These are phyloP conservation scores for Drosophila melanocephala DNA, from an alignment of 2,888 invertebrate species.

Conservation along the genomic window DNA sequence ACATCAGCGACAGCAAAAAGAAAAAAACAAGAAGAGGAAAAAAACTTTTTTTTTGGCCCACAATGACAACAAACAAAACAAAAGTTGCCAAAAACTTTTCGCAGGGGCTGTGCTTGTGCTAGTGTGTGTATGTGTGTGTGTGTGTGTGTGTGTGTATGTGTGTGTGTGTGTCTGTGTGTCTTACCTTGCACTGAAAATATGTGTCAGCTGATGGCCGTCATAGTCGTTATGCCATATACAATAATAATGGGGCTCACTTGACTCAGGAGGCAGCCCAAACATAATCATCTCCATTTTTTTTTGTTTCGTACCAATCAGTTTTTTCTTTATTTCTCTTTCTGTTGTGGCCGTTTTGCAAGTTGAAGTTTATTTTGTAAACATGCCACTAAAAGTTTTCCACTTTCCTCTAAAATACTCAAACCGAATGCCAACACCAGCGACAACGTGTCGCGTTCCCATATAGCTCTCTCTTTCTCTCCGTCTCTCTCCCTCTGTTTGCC, in stretches of 20 bases:
- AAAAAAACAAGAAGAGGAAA: constrained; percentile 38
- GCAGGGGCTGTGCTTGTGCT: constrained; percentile 7
- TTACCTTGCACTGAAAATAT: constrained; percentile 70
- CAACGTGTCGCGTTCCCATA: constrained; percentile 53
- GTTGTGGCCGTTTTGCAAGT: constrained; percentile 62
- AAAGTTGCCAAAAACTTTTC: constrained; percentile 63
- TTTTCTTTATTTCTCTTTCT: constrained; percentile 55
- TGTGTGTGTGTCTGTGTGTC: constrained; percentile 20
- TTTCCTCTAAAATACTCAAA: constrained; percentile 80
- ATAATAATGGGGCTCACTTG: constrained; percentile 42
- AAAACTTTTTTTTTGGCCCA: constrained; percentile 49
- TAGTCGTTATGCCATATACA: constrained; percentile 52
- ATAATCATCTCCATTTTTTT: constrained; percentile 58
- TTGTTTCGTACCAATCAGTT: constrained; percentile 64
- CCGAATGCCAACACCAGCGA: constrained; percentile 77
- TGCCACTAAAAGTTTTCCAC: constrained; percentile 81
- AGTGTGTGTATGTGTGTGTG: constrained; percentile 11
- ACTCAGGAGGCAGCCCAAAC: constrained; percentile 41
- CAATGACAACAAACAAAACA: constrained; percentile 75
- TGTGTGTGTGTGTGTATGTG: constrained; percentile 9
- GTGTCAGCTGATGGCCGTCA: constrained; percentile 67
- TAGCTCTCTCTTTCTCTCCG: not conserved
- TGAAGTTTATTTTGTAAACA: constrained; percentile 80
- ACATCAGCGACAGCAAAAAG: constrained; percentile 44
- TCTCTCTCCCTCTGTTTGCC: not conserved